Conservation (phyloP, 1,140 invertebrate genomes). For the Oryctes rhinoceros region DNA sequence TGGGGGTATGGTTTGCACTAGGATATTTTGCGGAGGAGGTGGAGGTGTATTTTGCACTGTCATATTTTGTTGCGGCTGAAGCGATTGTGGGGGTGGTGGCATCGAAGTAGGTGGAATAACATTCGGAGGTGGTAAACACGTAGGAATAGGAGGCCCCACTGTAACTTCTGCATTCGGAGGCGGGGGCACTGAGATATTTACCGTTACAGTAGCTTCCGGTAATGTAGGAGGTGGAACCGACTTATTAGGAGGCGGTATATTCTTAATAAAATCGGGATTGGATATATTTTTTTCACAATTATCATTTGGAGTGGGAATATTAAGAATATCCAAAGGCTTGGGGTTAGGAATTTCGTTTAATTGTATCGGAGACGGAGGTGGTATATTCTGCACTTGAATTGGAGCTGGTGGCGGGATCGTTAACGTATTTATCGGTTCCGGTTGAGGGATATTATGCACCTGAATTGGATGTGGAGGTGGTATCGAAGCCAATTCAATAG, state of each 20-base stretch:
- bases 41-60: constrained; percentile 42
- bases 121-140: constrained; percentile 58
- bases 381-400: constrained; percentile 64
- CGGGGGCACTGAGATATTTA: constrained; percentile 44
- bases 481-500: constrained; percentile 57
- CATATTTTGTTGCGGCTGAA: constrained; percentile 33
- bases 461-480: constrained; percentile 60
- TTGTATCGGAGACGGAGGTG: constrained; percentile 61
- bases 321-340: constrained; percentile 57
- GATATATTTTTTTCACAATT: constrained; percentile 52
- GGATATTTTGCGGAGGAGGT: constrained; percentile 45
- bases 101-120: constrained; percentile 58
- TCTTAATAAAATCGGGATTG: constrained; percentile 58
- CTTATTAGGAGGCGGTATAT: constrained; percentile 60
- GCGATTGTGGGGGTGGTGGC: constrained; percentile 46
- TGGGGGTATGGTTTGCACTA: constrained; percentile 47
- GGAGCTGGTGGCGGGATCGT: constrained; percentile 63
- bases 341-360: constrained; percentile 60
- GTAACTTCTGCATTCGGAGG: constrained; percentile 43
- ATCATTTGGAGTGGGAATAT: constrained; percentile 59
- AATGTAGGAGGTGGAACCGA: constrained; percentile 58
- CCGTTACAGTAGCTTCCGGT: constrained; percentile 48
- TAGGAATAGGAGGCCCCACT: constrained; percentile 41
- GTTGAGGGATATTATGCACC: constrained; percentile 60
- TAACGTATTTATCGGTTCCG: constrained; percentile 58